Evolutionary conservation across 2,797 vertebrate species (phyloP), one percentile per base, ranked within the genome.

Genomic region (Chromobotia macracanthus): DNA sequence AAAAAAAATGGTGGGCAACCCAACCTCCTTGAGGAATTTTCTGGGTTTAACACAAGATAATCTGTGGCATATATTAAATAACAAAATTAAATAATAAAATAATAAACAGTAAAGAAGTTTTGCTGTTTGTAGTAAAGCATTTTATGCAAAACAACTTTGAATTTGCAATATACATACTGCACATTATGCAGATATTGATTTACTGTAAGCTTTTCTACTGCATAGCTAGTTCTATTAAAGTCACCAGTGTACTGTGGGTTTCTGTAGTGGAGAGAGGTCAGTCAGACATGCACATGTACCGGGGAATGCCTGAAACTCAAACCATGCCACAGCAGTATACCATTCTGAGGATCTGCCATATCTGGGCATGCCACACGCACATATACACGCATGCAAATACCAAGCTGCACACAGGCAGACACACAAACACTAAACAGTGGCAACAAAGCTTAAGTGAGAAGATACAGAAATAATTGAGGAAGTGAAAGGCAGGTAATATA

Each of bases 401-500:
- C 38, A 41, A 41, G 1, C 1, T 9, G 9, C 38, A 41, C 9
- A 9, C 9, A 10, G 15, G 18, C 19, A 44, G 13, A 19, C 1
- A 41, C 10, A 19, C 48, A 35, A 6, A 35, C 10, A 53, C 28
- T 46, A 67, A 71, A 79, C 21, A 5, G 19, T 38, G 38, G n/a
- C 16, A 38, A 21, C 44, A 66, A 28, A 56, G 67, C 60, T 19
- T 23, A 60, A 81, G 51, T 75, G 48, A 35, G 66, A 13, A 48
- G 76, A 79, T 18, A 41, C 38, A 41, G 38, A 41, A 41, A 84
- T 78, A 50, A 74, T 28, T 28, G 4, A 28, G 28, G 78, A 77
- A 69, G 58, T 77, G 84, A 50, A 78, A 80, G 61, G 67, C 6
- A 82, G 82, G 77, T 89, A 86, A 82, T 84, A 83, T 89, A n/a